phyloP scores from a whole-genome alignment of 2,797 vertebrate genomes.

The Heliangelus exortis region DNA sequence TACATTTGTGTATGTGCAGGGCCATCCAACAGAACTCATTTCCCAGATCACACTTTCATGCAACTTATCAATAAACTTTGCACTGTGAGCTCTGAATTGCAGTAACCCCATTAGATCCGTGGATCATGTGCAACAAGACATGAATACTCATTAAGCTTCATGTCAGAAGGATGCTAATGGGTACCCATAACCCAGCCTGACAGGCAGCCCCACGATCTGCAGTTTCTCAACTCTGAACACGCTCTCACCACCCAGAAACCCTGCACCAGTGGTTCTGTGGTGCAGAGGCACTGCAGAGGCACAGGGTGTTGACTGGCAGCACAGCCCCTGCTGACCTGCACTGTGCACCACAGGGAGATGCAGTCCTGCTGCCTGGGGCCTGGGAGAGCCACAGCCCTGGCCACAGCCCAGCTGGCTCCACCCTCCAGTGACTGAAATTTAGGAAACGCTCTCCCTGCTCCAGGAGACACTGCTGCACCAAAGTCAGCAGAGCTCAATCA shows the following conservation, averaged over 20 bases:
- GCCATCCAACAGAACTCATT: neutral
- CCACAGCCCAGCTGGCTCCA: neutral
- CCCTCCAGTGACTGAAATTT: neutral
- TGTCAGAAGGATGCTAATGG: neutral
- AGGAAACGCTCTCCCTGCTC: neutral
- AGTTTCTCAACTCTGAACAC: neutral
- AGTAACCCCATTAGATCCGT: neutral
- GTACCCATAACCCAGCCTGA: accelerated
- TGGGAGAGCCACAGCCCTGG: neutral
- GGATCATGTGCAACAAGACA: neutral
- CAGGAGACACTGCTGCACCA: neutral
- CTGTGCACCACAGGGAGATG: accelerated
- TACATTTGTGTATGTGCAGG: neutral
- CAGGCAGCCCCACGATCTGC: neutral
- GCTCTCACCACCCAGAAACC: neutral
- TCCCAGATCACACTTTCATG: neutral
- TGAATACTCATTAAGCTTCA: accelerated
- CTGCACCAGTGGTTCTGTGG: neutral
- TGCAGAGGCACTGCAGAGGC: neutral
- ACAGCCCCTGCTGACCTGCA: neutral
- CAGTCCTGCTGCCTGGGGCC: accelerated
- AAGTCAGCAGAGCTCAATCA: neutral
- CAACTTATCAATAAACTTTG: neutral
- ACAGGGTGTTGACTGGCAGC: accelerated
- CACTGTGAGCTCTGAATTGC: neutral